A percentile compares a stretch with the other conserved stretches of the same genome.
Conservation (phyloP, 2,113 vertebrate species). For the Nerophis ophidion region DNA sequence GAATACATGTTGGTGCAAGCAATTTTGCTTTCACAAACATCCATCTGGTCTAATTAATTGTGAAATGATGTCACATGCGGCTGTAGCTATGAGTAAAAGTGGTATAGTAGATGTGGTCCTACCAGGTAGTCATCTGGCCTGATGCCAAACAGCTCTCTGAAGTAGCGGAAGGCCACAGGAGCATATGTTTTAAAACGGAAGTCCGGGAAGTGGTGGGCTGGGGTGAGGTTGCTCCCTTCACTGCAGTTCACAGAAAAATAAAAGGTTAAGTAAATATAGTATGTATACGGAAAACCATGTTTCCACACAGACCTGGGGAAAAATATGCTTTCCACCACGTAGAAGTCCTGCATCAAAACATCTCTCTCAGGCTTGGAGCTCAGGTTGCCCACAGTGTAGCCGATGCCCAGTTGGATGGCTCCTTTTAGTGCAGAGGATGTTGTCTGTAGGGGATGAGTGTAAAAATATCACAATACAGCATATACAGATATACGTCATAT, state of each 20-base stretch:
- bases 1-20: background rate
- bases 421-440: slow-evolving; percentile 96
- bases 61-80: background rate
- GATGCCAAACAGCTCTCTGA: slow-evolving; percentile 97
- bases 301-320: slow-evolving; percentile 82
- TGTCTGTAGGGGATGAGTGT: slow-evolving; percentile 71
- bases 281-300: background rate
- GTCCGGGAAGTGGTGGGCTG: slow-evolving; percentile 95
- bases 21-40: background rate
- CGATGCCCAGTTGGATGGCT: slow-evolving; percentile 97
- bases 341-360: slow-evolving; percentile 98
- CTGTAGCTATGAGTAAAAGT: background rate
- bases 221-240: slow-evolving; percentile 97
- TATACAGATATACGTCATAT: too few relatives aligned
- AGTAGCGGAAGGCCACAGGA: slow-evolving; percentile 97
- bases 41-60: background rate
- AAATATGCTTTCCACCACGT: slow-evolving; percentile 98
- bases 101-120: slow-evolving; percentile 31
- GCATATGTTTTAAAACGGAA: slow-evolving; percentile 99
- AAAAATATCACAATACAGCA: background rate
- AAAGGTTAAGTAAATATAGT: background rate
- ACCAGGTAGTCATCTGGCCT: slow-evolving; percentile 98
- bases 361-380: slow-evolving; percentile 97
- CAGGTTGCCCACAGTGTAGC: slow-evolving; percentile 95
- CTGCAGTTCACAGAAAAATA: slow-evolving; percentile 59